phyloP scores from a whole-genome alignment of 2,113 vertebrate species.

The Galemys pyrenaicus region DNA sequence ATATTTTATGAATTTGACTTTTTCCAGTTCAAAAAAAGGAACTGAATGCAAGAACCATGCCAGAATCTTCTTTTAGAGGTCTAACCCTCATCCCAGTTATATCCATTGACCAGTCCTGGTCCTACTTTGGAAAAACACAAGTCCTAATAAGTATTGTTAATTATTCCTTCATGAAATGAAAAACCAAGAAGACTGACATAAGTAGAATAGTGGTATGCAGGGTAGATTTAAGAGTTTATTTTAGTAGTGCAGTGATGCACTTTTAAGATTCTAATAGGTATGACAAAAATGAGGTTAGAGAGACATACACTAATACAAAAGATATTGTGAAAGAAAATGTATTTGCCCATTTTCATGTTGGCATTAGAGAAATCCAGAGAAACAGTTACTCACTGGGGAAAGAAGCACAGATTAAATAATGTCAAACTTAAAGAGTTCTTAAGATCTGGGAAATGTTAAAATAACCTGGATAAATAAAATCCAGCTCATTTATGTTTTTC shows the following conservation, averaged over 20 bases:
- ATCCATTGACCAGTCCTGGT: neutral
- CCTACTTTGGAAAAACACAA: neutral
- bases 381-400: neutral
- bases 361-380: constrained; percentile 2
- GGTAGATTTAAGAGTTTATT: neutral
- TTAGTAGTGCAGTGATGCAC: neutral
- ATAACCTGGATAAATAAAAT: neutral
- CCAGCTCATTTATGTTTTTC: neutral
- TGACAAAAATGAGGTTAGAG: neutral
- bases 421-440: neutral
- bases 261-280: neutral
- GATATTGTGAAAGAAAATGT: neutral
- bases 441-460: constrained; percentile 10
- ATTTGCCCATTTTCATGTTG: neutral
- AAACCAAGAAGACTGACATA: neutral
- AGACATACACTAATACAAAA: neutral
- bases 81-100: neutral
- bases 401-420: constrained; percentile 48
- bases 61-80: neutral
- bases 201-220: neutral
- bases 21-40: neutral
- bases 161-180: neutral
- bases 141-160: neutral
- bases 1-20: neutral
- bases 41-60: neutral